Evolutionary conservation across 2,888 invertebrate genomes (phyloP), one percentile per base, ranked within the genome.

Genomic region (Pseudeuparius sepicola): DNA sequence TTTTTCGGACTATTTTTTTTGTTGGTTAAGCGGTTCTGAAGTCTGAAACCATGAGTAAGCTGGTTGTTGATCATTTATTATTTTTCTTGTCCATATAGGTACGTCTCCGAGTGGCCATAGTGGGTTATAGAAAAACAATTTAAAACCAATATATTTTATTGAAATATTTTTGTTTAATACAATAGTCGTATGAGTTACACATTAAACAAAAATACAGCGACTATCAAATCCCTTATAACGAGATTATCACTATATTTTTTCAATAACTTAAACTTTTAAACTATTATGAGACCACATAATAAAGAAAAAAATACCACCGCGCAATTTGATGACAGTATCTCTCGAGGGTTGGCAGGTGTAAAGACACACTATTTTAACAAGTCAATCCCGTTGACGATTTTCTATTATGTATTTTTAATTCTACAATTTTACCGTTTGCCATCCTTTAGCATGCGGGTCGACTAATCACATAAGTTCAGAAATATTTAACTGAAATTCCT

Each of bases 141-240:
- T 20, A 20, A 20, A 55, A 56, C 54, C 54, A 54, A 55, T 53
- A 53, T 57, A 50, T 45, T 59, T 51, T 60, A 58, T 59, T 60
- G 54, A 59, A 59, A 59, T 58, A 57, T 47, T 54, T 48, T 53
- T 47, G 50, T 52, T 56, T 57, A 56, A 56, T 60, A 60, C 59
- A 60, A 46, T 52, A 50, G 32, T 41, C 28, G 53, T 51, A 53
- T 55, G 52, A 55, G 53, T 55, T 59, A 59, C 58, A 59, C 58
- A 56, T 52, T 48, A 49, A 53, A 56, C 45, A 52, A 58, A 55
- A 46, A 44, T 53, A 52, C 49, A 55, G 53, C 47, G 44, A 45
- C 43, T 42, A 34, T 43, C 40, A 40, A 48, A 52, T 51, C 54
- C 54, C 54, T 49, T 57, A 52, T 33, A 58, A 59, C 56, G 58